Evolutionary conservation across 2,797 vertebrate genomes (phyloP), one percentile per base, ranked within the genome.

Genomic region (Hoplostethus mediterraneus): DNA sequence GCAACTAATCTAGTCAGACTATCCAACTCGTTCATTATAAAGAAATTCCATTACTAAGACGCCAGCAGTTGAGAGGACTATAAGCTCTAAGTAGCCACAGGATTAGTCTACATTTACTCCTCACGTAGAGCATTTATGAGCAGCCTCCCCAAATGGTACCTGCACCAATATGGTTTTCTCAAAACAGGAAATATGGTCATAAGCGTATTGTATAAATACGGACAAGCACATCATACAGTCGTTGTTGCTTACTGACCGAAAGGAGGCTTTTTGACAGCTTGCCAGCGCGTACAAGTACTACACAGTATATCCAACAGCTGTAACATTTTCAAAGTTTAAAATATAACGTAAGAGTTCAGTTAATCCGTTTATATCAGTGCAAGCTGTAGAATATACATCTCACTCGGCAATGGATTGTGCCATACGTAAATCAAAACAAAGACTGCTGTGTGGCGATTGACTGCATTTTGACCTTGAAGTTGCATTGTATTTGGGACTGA

Each of bases 381-480:
- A 49, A 6, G 21, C 1, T 70, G 28, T 0, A 10, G 9, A 7
- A 55, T 14, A 16, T 40, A 68, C 13, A 38, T 5, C 13, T 63
- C 2, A 8, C 1, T 21, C 36, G 51, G 42, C 6, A 6, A 11
- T 0, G 5, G 52, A 60, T 17, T 14, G 54, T 40, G 38, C 31
- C 28, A 36, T 4, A 40, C 11, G 13, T 17, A 13, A 6, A 67
- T 67, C 54, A 68, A 53, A 83, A 82, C 75, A 82, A 73, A 31
- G 7, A 4, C 3, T 51, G 56, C 54, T 10, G 16, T 16, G n/a
- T 58, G 44, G 55, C 8, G 28, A 55, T 52, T 56, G 25, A 14
- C 2, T 52, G 40, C 25, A 67, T 73, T 65, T 52, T 91, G 92
- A 92, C 88, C 88, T 91, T 91, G 86, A 90, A 80, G 82, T 89